Base-by-base conservation (phyloP, 2,888 invertebrate genomes). In the Pandemis cinnamomeana region DNA sequence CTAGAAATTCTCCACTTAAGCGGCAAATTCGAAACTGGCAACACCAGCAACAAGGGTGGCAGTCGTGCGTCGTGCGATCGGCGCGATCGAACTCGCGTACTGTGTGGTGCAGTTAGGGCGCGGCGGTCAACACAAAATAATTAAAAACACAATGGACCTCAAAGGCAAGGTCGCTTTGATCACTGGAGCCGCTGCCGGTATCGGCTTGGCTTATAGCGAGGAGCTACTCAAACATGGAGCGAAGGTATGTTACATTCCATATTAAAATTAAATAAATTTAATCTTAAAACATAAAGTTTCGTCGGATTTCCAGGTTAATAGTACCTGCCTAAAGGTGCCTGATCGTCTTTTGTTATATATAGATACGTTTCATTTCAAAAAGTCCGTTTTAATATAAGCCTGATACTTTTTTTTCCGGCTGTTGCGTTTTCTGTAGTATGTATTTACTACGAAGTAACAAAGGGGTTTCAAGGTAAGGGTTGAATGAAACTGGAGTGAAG, bases 81-180 rank as follows among this genome's bases (percentile, higher is more conserved):
- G 13, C 15, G 81, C 89, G 89, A 92, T 92, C 93, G 92, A 92
- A 91, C 85, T 86, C 85, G 83, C 80, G 85, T 83, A 84, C 4
- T 36, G 85, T 83, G 83, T 41, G 82, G 82, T 85, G 87, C 86
- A 86, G 80, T 84, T 82, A 84, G 84, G 88, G 87, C 87, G 89
- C 87, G 88, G 86, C 83, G 83, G 80, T 78, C 84, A 76, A 78
- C 78, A 63, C 79, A 77, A 80, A 80, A 79, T 78, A 83, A 82
- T 81, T 80, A 82, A 79, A 69, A 82, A 77, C 81, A 78, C 78
- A 70, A 96, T 97, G 96, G 96, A 97, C 85, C 88, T 97, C 77
- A 96, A 96, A 88, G 96, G 96, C 78, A 96, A 96, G 89, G 96
- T 97, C 75, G 96, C 96, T 62, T 89, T 97, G 77, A 95, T 97